Percentiles rank a stretch among this genome's conserved stretches.
phyloP scores from a whole-genome alignment of 2,888 invertebrate genomes.

The Quadroppia sp. region DNA sequence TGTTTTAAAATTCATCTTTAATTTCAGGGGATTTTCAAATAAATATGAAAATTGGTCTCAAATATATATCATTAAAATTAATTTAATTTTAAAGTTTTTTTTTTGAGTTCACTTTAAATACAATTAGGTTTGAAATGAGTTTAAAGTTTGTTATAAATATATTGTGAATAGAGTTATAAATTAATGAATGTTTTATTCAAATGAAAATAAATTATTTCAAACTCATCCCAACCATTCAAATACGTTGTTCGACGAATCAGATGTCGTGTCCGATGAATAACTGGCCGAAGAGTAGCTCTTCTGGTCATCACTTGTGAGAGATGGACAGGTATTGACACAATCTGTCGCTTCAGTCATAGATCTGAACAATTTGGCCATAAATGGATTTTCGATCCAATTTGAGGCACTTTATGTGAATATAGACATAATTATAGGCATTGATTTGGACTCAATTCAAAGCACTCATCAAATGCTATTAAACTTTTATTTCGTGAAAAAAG shows the following conservation, averaged over 20 bases:
- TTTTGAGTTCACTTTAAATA: too few relatives aligned
- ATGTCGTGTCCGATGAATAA: background rate
- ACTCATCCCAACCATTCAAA: constrained; percentile 28
- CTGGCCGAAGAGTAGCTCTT: background rate
- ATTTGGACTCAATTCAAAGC: background rate
- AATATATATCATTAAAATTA: too few relatives aligned
- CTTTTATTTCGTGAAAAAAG: background rate
- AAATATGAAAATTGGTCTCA: too few relatives aligned
- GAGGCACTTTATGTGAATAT: background rate
- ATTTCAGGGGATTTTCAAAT: too few relatives aligned
- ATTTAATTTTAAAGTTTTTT: too few relatives aligned
- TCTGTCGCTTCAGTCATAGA: background rate
- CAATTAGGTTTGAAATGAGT: too few relatives aligned
- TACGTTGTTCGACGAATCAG: background rate
- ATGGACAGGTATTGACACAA: background rate
- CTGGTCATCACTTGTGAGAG: background rate
- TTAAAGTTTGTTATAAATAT: too few relatives aligned
- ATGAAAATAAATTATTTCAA: too few relatives aligned
- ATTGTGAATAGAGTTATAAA: too few relatives aligned
- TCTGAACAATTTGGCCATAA: background rate
- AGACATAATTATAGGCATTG: background rate
- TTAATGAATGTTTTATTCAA: background rate
- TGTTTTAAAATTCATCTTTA: too few relatives aligned
- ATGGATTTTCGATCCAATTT: background rate
- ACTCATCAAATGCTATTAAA: background rate